Evolutionary conservation across 2,113 vertebrate genomes (phyloP), one percentile per base, ranked within the genome.

Genomic region (Grantiella picta): DNA sequence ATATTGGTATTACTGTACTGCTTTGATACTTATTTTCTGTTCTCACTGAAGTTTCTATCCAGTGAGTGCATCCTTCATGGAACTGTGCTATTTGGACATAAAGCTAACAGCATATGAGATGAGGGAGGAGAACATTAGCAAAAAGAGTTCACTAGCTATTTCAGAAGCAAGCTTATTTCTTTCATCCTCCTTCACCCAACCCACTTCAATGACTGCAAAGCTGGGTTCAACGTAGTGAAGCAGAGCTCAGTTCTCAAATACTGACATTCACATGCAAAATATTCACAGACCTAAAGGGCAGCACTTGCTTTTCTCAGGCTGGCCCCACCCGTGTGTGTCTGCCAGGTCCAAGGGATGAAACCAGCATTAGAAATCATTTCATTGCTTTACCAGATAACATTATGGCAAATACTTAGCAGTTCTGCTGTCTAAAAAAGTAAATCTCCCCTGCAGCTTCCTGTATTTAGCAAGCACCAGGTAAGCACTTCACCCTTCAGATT

Each of bases 271-370:
- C 11, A 40, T 7, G 9, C 21, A 54, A 89, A 63, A 29, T 3
- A 13, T 29, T 78, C 68, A 73, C 29, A 69, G 19, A 81, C 23
- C 19, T 38, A 42, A 54, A 49, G 23, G 35, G 64, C 28, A 66
- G 28, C 4, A 23, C 5, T 35, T 60, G 16, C 8, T 40, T 50
- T 11, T 38, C 23, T 70, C 47, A 68, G 13, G n/a, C 6, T 82
- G 31, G 22, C 7, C 15, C 7, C 0, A 0, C 11, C 33, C 1
- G 0, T 16, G 4, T 20, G 11, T 35, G 18, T 22, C 45, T 36
- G 35, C 57, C 50, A 64, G 15, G 7, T 49, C 47, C 44, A 64
- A 50, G 16, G 56, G 19, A 78, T 21, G 22, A 86, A 86, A 31
- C 1, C 4, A 91, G 5, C 29, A 47, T 28, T n/a, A 64, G 56